These are phyloP conservation scores for Aleadryas rufinucha DNA, from an alignment of 2,113 vertebrate genomes.

Conservation along the genomic window DNA sequence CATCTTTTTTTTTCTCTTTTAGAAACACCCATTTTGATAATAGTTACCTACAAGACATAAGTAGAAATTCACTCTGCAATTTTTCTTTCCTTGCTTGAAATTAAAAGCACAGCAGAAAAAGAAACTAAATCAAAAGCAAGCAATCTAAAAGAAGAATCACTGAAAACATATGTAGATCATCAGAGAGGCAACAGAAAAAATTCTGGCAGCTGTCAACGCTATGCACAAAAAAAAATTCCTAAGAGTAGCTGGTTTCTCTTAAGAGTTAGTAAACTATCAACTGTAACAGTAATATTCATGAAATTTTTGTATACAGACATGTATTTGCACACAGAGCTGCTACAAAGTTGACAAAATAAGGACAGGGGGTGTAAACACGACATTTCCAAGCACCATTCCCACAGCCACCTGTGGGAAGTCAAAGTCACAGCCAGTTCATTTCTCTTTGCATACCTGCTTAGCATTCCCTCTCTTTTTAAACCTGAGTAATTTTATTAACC, in stretches of 20 bases:
- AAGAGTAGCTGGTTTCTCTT: background rate
- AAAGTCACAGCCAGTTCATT: background rate
- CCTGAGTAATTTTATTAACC: background rate
- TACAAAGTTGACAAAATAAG: background rate
- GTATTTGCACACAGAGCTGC: background rate
- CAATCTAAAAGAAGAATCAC: background rate
- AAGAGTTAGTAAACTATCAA: background rate
- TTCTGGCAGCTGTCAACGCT: background rate
- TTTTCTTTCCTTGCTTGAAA: background rate
- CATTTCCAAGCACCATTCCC: background rate
- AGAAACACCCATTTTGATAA: background rate
- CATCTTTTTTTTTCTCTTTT: background rate
- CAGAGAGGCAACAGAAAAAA: background rate
- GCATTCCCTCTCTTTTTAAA: background rate
- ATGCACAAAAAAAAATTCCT: background rate
- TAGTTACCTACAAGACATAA: background rate
- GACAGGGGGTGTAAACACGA: rapidly evolving
- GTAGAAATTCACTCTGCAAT: conserved; percentile 3
- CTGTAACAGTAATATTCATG: background rate
- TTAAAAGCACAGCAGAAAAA: background rate
- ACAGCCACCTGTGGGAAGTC: background rate
- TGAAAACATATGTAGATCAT: conserved; percentile 13
- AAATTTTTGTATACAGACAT: background rate
- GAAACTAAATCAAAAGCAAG: background rate
- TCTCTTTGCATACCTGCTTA: background rate